Percentiles rank a stretch among this genome's conserved stretches.
Evolutionary conservation across 2,888 invertebrate species (phyloP).

Genomic region (Mythimna albipuncta): DNA sequence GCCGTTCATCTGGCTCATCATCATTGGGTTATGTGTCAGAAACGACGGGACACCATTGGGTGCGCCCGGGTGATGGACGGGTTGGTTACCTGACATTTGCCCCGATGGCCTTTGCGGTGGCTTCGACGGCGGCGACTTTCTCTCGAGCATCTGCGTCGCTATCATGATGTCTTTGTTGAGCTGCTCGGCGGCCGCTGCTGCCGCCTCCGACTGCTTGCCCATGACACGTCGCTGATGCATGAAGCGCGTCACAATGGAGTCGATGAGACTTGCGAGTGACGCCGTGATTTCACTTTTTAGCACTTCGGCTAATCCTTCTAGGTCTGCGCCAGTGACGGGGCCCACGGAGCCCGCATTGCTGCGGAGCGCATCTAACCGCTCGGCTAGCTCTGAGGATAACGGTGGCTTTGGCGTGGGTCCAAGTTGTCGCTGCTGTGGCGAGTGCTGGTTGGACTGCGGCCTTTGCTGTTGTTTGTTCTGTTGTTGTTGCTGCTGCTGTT

Average conservation of each 20-base stretch:
- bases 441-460: constrained; percentile 91
- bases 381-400: constrained; percentile 93
- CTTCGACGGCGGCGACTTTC: constrained; percentile 95
- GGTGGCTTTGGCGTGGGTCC: constrained; percentile 87
- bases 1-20: constrained; percentile 90
- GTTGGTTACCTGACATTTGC: constrained; percentile 90
- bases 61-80: constrained; percentile 87
- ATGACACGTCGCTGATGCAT: constrained; percentile 95
- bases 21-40: constrained; percentile 85
- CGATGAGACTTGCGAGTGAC: constrained; percentile 95
- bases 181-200: constrained; percentile 95
- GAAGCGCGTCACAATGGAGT: constrained; percentile 96
- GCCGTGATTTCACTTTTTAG: constrained; percentile 97
- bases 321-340: constrained; percentile 94
- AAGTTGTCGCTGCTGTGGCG: constrained; percentile 88
- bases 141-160: constrained; percentile 95
- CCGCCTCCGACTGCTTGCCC: constrained; percentile 95
- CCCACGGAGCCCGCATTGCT: constrained; percentile 92
- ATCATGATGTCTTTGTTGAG: constrained; percentile 96
- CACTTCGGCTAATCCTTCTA: constrained; percentile 97
- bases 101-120: constrained; percentile 91
- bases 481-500: constrained; percentile 75
- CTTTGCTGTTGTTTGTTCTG: constrained; percentile 90
- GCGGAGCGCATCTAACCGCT: constrained; percentile 94
- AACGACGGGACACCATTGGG: constrained; percentile 86